Evolutionary conservation across 2,113 vertebrate species (phyloP).

Genomic region (Oxyruncus cristatus): DNA sequence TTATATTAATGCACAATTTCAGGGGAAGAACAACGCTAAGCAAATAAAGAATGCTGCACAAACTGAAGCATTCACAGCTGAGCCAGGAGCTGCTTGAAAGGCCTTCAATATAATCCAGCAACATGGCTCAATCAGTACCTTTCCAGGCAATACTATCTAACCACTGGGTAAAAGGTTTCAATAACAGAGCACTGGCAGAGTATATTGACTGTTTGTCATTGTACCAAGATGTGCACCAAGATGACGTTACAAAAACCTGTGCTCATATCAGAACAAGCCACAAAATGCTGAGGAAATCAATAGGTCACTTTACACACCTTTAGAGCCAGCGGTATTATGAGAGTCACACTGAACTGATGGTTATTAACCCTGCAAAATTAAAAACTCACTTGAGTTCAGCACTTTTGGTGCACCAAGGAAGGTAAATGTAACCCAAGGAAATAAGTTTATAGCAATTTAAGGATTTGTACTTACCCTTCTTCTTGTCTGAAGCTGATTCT

Average conservation of each 20-base stretch:
- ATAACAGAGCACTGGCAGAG: not conserved
- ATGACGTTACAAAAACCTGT: slow-evolving; percentile 24
- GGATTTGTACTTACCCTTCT: not conserved
- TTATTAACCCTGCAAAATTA: slow-evolving; percentile 41
- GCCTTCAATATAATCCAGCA: not conserved
- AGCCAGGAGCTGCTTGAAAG: not conserved
- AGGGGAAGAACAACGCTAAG: slow-evolving; percentile 4
- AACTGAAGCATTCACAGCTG: not conserved
- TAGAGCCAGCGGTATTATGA: not conserved
- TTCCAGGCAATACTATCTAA: slow-evolving; percentile 8
- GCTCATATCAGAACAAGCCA: slow-evolving; percentile 21
- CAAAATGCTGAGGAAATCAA: slow-evolving; percentile 24
- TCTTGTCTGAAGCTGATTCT: not conserved
- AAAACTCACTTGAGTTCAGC: slow-evolving; percentile 33
- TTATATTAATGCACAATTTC: not conserved
- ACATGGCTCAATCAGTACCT: not conserved
- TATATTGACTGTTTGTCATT: slow-evolving; percentile 19
- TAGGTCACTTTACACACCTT: slow-evolving; percentile 19
- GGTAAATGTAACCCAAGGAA: not conserved
- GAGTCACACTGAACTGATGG: slow-evolving; percentile 11
- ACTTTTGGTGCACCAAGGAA: not conserved
- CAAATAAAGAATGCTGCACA: not conserved
- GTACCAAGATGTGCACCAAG: slow-evolving; percentile 7
- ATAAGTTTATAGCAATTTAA: slow-evolving; percentile 14
- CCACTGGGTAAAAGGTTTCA: slow-evolving; percentile 39